Base-by-base conservation (phyloP, 1,140 invertebrate species). In the Lepidostoma basale region DNA sequence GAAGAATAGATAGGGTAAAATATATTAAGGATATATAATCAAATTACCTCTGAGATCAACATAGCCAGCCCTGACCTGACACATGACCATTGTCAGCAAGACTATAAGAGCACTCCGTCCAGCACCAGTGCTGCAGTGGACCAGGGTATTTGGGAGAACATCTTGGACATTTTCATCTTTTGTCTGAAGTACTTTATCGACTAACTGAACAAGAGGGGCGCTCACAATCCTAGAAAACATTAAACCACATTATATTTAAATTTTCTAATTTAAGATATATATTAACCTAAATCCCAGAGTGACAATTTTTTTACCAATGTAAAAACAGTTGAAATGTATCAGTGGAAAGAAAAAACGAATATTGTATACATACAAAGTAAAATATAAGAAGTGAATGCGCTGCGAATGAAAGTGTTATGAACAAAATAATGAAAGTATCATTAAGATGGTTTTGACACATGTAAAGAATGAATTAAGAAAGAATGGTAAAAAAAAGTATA, bases 31-130 rank as follows among this genome's bases (percentile, higher is more conserved):
- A n/a, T n/a, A n/a, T n/a, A n/a, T n/a, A n/a, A n/a, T n/a, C n/a
- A n/a, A 10, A 9, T 62, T 28, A 82, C 81, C 79, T 64, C 76
- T 74, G 3, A 83, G 71, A 8, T 70, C 52, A 26, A 77, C 56
- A 60, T 77, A 74, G 0, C 81, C 81, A 6, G 80, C 78, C 25
- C 81, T 75, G 65, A 82, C 75, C 66, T 83, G 77, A 64, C 78
- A 78, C 74, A 80, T 72, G 16, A 75, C 67, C 70, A 77, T 73
- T 3, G 76, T 44, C 3, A 81, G 74, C 18, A 81, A 60, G 9
- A 78, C 76, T 23, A 81, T 68, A 26, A 78, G 70, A 2, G 75
- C 74, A 74, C 77, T 75, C 47, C 80, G 76, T 0, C 80, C 79
- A 4, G 76, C 77, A 36, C 79, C 78, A 1, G 69, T 65, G 23